Evolutionary conservation across 2,888 invertebrate genomes (phyloP).

Genomic region (Habroteleia sp.): DNA sequence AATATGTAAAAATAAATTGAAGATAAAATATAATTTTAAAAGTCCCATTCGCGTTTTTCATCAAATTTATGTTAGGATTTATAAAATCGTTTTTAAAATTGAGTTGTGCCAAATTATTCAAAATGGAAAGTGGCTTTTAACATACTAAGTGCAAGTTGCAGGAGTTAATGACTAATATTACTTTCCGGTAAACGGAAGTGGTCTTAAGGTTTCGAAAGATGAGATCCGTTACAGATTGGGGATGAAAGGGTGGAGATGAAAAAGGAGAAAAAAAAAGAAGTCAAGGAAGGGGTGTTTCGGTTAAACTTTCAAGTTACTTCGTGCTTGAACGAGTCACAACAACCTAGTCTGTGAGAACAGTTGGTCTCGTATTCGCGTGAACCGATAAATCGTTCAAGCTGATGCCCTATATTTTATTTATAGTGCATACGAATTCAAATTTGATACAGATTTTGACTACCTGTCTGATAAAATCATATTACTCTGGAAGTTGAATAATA

Average conservation of each 20-base stretch:
- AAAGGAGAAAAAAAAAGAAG: conserved; percentile 1
- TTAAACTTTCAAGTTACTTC: conserved; percentile 37
- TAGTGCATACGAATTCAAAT: background rate
- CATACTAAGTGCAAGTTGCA: conserved; percentile 31
- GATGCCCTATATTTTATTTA: conserved; percentile 1
- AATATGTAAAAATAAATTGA: too few relatives aligned
- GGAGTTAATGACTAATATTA: conserved; percentile 43
- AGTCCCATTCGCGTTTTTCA: too few relatives aligned
- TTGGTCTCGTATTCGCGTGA: conserved; percentile 20
- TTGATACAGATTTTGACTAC: background rate
- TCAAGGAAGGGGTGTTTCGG: background rate
- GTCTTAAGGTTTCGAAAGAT: conserved; percentile 48
- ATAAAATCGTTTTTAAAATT: conserved; percentile 27
- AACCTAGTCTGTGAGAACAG: background rate
- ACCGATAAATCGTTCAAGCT: conserved; percentile 21
- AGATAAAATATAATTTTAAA: too few relatives aligned
- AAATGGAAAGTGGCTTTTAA: conserved; percentile 39
- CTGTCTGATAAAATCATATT: too few relatives aligned
- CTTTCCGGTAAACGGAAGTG: conserved; percentile 46
- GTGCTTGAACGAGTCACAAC: conserved; percentile 18
- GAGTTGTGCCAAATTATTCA: background rate
- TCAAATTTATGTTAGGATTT: too few relatives aligned
- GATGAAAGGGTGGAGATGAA: conserved; percentile 1
- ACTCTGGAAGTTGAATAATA: too few relatives aligned
- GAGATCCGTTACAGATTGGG: conserved; percentile 21